A percentile compares a stretch with the other conserved stretches of the same genome.
Evolutionary conservation across 2,113 vertebrate species (phyloP).

Genomic region (Uria aalge): DNA sequence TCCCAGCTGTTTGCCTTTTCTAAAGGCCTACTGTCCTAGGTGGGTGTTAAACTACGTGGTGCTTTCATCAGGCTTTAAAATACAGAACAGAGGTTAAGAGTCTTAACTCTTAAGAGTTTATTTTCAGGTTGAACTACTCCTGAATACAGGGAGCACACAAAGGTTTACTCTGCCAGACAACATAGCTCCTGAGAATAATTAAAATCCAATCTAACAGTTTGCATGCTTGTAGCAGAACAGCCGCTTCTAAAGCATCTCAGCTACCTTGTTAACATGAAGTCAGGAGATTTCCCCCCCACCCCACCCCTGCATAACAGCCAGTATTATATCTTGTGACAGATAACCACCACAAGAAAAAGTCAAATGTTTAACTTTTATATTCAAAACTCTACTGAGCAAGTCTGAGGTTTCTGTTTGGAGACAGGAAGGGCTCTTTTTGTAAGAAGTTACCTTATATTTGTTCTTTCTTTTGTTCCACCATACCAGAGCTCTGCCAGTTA

Average conservation of each 20-base stretch:
- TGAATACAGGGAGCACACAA: not conserved
- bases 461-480: not conserved
- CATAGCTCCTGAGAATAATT: not conserved
- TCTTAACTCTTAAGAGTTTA: not conserved
- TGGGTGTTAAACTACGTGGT: not conserved
- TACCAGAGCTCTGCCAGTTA: not conserved
- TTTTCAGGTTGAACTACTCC: not conserved
- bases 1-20: not conserved
- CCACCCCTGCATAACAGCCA: accelerated
- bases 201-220: not conserved
- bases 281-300: not conserved
- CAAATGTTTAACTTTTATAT: not conserved
- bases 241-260: not conserved
- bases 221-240: not conserved
- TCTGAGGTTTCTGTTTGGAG: not conserved
- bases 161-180: not conserved
- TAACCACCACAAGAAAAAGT: not conserved
- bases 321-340: not conserved
- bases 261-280: not conserved
- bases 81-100: not conserved
- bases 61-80: not conserved
- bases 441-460: not conserved
- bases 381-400: not conserved
- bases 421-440: not conserved
- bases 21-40: not conserved